Base-by-base conservation (phyloP, 2,113 vertebrate species). In the Prionailurus viverrinus region DNA sequence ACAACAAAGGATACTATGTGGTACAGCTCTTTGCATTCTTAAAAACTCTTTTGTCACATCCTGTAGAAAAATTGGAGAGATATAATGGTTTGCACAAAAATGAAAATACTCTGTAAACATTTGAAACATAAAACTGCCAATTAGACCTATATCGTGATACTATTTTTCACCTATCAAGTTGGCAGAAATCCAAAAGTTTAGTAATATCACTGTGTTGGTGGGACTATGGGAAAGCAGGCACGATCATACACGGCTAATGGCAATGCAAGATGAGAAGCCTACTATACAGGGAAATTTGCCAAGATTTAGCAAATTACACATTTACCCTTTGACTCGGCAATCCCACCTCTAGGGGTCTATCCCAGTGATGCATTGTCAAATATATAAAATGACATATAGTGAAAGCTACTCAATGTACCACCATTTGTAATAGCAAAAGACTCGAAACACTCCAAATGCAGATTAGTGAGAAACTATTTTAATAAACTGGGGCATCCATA, bases 51-150 rank as follows among this genome's bases (percentile, higher is more conserved):
- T 81, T 76, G 58, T 31, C 31, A 61, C 11, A 95, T 33, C 9
- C 29, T 76, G 39, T 53, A 79, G 29, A 87, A 97, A 97, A 91
- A 87, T 10, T 36, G 18, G 31, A 58, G 11, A 85, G 13, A 63
- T 39, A 69, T 78, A 78, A 90, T 2, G 29, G 4, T 55, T 78
- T 6, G 71, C 6, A 69, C n/a, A 69, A 89, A 87, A 84, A 58
- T 69, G 18, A 8, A 92, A 96, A 92, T 94, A 76, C 5, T 63
- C 5, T 31, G 90, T n/a, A 73, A 90, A 53, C 5, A 87, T 31
- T 78, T 78, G 6, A 92, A 92, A 55, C n/a, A 90, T 76, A 94
- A 85, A 96, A 95, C 85, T 66, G 1, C 19, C 92, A 78, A 73
- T 78, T 78, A 86, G 68, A 48, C 1, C 21, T 33, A 81, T n/a